Evolutionary conservation across 2,888 invertebrate species (phyloP), one percentile per base, ranked within the genome.

Genomic region (Copidosoma aretas): DNA sequence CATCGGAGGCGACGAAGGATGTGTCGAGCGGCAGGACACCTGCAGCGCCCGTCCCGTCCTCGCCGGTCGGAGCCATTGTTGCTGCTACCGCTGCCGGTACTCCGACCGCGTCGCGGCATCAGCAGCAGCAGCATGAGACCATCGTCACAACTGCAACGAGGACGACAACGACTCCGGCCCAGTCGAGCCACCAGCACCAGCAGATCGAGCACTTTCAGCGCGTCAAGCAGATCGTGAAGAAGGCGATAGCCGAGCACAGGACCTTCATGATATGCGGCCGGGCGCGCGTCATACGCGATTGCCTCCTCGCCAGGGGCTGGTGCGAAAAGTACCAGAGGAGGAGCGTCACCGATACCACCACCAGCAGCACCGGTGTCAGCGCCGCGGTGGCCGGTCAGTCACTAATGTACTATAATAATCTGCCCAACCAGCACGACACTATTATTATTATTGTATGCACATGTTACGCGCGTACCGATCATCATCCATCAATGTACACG

Each of bases 181-280:
- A 17, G 4, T 79, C 78, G 43, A 77, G 78, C 70, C 14, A 15
- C 41, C 22, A 51, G 57, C 14, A 15, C 41, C 22, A 51, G 57
- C 72, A 72, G 60, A 58, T 68, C 59, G 80, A 82, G 63, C 78
- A 80, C 58, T 82, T 82, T 60, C 67, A 77, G 10, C 73, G 76
- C 4, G 78, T 82, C 54, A 81, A 79, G 65, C 77, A 81, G 60
- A 75, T 78, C 49, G 83, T 83, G 0, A 77, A 78, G n/a, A 78
- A 79, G 39, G 81, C 83, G 17, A 79, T 83, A 54, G 73, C 77
- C 10, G 72, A 73, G 3, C 78, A 77, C 65, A 81, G 75, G 41
- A 83, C 80, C 21, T 84, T 84, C 51, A 82, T 82, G 83, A 79
- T 84, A 57, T 81, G 82, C 62, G 83, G 83, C 24, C 78, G 79